Percentiles rank a stretch among this genome's conserved stretches.
Evolutionary conservation across 2,888 invertebrate genomes (phyloP).

Genomic region (Patella ulyssiponensis): DNA sequence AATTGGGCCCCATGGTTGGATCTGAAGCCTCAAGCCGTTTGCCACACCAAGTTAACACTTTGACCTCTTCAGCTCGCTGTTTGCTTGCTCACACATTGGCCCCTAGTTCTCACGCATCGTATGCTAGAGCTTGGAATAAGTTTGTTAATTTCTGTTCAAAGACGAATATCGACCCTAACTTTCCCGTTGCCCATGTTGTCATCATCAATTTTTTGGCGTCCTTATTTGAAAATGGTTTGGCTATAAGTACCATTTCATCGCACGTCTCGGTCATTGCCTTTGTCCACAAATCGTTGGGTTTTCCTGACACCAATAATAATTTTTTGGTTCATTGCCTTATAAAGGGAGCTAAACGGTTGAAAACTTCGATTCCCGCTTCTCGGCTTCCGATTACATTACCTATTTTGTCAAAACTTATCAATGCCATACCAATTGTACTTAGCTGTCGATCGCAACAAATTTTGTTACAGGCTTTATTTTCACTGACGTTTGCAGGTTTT

Average conservation of each 20-base stretch:
- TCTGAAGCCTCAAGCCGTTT: not conserved
- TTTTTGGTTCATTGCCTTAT: not conserved
- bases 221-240: not conserved
- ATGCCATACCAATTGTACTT: not conserved
- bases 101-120: not conserved
- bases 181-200: not conserved
- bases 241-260: too few species aligned
- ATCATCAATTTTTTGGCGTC: not conserved
- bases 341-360: not conserved
- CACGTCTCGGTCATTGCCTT: too few species aligned
- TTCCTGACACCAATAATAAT: not conserved
- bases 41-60: not conserved
- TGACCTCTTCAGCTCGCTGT: not conserved
- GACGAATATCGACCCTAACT: not conserved
- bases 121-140: not conserved
- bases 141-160: not conserved
- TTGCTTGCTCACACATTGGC: not conserved
- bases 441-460: not conserved
- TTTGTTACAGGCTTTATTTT: not conserved
- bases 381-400: not conserved
- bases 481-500: not conserved
- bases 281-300: not conserved
- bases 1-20: conserved; percentile 7
- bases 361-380: not conserved
- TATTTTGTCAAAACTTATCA: not conserved